These are phyloP conservation scores for Megalops cyprinoides DNA, from an alignment of 2,797 vertebrate species.

Conservation along the genomic window DNA sequence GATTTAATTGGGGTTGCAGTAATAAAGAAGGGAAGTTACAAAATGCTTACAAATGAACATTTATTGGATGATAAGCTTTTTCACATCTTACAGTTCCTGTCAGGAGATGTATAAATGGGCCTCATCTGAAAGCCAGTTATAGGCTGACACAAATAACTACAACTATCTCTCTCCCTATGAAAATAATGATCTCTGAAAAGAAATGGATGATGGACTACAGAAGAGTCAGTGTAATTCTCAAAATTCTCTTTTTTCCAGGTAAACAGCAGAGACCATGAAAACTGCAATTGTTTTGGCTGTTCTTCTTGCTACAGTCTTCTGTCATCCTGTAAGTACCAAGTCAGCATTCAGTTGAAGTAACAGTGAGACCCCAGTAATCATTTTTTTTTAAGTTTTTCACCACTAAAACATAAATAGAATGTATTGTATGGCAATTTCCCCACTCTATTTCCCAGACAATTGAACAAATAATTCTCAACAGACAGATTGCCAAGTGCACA, in stretches of 20 bases:
- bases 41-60: not conserved
- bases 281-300: constrained; percentile 69
- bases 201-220: not conserved
- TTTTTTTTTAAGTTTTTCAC: too few species aligned
- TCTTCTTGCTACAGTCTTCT: constrained; percentile 73
- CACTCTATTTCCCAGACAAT: too few species aligned
- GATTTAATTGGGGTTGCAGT: too few species aligned
- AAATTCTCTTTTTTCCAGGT: constrained; percentile 32
- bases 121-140: not conserved
- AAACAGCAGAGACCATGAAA: constrained; percentile 68
- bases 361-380: too few species aligned
- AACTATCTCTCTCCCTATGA: not conserved
- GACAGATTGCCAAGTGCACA: too few species aligned
- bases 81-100: not conserved
- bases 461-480: too few species aligned
- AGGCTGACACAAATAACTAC: not conserved
- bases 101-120: not conserved
- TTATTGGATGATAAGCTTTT: not conserved
- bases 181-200: not conserved
- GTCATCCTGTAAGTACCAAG: constrained; percentile 68
- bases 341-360: too few species aligned
- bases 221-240: not conserved
- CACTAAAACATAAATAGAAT: too few species aligned
- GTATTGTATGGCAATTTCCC: too few species aligned
- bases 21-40: too few species aligned